phyloP scores from a whole-genome alignment of 2,888 invertebrate genomes.

The Lasioglossum lativentre region DNA sequence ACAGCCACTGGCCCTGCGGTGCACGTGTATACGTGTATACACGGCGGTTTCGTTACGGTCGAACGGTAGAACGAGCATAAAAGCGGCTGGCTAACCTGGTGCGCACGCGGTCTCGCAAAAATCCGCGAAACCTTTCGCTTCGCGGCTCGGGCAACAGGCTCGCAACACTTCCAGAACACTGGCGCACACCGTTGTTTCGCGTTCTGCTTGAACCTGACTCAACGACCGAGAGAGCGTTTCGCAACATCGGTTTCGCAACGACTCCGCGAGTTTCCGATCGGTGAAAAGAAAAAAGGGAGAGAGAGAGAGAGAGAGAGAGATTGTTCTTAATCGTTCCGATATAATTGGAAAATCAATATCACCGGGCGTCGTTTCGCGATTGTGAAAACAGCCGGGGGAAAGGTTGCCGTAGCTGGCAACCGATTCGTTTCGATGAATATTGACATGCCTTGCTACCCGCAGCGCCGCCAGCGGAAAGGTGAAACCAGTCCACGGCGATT shows the following conservation, averaged over 20 bases:
- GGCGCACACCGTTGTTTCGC: constrained; percentile 14
- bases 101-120: constrained; percentile 33
- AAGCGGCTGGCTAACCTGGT: constrained; percentile 36
- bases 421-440: constrained; percentile 22
- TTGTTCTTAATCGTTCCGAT: constrained; percentile 15
- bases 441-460: background rate
- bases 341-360: constrained; percentile 33
- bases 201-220: constrained; percentile 41
- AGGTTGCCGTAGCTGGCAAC: constrained; percentile 1
- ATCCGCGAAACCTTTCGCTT: constrained; percentile 55
- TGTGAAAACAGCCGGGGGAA: constrained; percentile 7
- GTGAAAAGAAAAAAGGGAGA: background rate
- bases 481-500: background rate
- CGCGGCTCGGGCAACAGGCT: constrained; percentile 29
- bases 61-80: constrained; percentile 66
- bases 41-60: constrained; percentile 73
- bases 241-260: constrained; percentile 27
- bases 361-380: constrained; percentile 9
- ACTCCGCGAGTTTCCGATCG: background rate
- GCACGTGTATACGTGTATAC: background rate
- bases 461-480: background rate
- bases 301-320: background rate
- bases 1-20: constrained; percentile 36
- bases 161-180: constrained; percentile 24
- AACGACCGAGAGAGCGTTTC: constrained; percentile 6